Evolutionary conservation across 2,888 invertebrate genomes (phyloP).

Genomic region (Tridacna crocea): DNA sequence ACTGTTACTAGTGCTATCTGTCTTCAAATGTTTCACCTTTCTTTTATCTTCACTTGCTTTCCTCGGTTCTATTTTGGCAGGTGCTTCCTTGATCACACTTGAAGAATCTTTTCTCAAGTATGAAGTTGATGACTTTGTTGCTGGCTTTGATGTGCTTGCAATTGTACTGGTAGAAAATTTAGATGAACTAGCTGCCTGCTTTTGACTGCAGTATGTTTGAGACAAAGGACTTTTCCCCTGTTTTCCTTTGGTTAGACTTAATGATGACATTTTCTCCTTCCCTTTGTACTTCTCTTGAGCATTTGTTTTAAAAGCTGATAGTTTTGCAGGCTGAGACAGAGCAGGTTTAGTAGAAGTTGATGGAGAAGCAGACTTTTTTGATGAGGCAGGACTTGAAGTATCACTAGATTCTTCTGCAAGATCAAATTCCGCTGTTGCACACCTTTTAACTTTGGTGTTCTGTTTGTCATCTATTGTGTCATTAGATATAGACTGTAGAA

Average conservation of each 20-base stretch:
- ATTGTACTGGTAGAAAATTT: slow-evolving; percentile 15
- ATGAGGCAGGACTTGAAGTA: slow-evolving; percentile 6
- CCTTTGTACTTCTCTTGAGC: slow-evolving; percentile 13
- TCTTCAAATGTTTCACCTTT: slow-evolving; percentile 30
- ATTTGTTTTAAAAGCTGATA: neutral
- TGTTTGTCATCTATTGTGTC: neutral
- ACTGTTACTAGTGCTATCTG: slow-evolving; percentile 42
- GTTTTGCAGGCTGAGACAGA: neutral
- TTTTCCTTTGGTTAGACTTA: neutral
- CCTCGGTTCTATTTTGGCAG: neutral
- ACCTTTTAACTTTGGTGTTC: neutral
- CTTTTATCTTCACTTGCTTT: slow-evolving; percentile 23
- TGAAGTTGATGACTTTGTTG: neutral
- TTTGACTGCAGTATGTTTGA: slow-evolving; percentile 7
- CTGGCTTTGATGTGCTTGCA: slow-evolving; percentile 10
- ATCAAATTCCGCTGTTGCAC: slow-evolving; percentile 11
- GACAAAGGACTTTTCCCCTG: neutral
- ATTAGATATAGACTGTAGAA: slow-evolving; percentile 25
- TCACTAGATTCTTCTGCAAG: neutral
- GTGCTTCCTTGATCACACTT: neutral
- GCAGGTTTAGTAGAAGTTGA: slow-evolving; percentile 1
- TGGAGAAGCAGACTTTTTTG: slow-evolving; percentile 1
- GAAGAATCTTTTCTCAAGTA: neutral
- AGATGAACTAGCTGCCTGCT: neutral
- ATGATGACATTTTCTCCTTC: slow-evolving; percentile 8